phyloP scores from a whole-genome alignment of 2,113 vertebrate genomes.

The Brachyistius frenatus region DNA sequence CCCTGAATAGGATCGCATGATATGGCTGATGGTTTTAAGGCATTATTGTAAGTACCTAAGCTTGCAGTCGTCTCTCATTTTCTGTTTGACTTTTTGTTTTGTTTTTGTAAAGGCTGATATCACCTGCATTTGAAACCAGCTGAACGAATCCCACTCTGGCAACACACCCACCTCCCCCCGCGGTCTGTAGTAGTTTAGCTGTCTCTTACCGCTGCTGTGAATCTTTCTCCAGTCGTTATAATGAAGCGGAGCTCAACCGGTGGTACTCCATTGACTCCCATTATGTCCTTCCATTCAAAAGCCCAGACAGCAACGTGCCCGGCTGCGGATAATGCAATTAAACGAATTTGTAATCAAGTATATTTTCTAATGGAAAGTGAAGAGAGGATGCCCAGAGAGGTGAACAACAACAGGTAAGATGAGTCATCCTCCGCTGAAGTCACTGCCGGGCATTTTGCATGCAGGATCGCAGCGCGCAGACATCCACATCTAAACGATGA shows the following conservation, averaged over 20 bases:
- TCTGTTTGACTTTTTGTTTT: background rate
- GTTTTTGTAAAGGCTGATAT: background rate
- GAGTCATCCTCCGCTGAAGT: conserved; percentile 41
- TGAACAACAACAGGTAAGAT: conserved; percentile 45
- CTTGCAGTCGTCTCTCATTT: background rate
- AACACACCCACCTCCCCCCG: background rate
- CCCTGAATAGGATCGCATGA: no score
- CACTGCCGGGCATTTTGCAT: conserved; percentile 38
- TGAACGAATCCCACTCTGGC: conserved; percentile 25
- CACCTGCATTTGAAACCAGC: background rate
- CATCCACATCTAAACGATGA: conserved; percentile 20
- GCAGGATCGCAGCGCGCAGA: conserved; percentile 24
- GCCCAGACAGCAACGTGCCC: conserved; percentile 33
- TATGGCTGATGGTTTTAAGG: background rate
- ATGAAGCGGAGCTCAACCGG: conserved; percentile 7
- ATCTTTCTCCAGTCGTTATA: conserved; percentile 46
- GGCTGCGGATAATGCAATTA: conserved; percentile 50
- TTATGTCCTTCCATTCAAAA: conserved; percentile 34
- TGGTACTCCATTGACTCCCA: conserved; percentile 27
- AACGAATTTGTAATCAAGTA: conserved; percentile 51
- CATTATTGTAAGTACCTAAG: background rate
- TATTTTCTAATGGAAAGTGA: conserved; percentile 55
- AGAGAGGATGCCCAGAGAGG: conserved; percentile 25
- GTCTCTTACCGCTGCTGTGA: conserved; percentile 39
- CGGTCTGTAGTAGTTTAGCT: background rate